Conservation (phyloP, 2,113 vertebrate genomes). For the Strix aluco region DNA sequence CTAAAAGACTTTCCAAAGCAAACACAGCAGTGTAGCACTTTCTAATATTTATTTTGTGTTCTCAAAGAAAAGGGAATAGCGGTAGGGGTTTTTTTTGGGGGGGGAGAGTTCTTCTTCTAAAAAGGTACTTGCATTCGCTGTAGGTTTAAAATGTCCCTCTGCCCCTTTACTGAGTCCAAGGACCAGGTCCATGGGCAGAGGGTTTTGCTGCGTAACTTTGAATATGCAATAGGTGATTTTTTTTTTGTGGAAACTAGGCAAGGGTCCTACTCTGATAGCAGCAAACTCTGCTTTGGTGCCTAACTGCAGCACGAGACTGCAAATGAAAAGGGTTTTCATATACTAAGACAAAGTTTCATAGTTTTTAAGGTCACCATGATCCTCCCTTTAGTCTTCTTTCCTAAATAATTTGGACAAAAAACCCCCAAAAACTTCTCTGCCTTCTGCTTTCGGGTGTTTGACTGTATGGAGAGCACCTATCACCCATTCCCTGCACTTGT, state of each 20-base stretch:
- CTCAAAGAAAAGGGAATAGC: not conserved
- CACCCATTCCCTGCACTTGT: not conserved
- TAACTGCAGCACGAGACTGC: slow-evolving; percentile 35
- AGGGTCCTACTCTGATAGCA: not conserved
- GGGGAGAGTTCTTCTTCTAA: not conserved
- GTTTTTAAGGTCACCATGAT: not conserved
- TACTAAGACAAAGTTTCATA: not conserved
- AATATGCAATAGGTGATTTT: slow-evolving; percentile 48
- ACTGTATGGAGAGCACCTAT: accelerated
- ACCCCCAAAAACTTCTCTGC: not conserved
- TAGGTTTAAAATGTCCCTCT: not conserved
- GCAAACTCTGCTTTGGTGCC: slow-evolving; percentile 24
- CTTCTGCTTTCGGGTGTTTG: not conserved
- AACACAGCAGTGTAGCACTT: slow-evolving; percentile 61
- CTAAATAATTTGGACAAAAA: not conserved
- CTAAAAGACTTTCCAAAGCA: slow-evolving; percentile 62
- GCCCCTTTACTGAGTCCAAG: slow-evolving; percentile 17
- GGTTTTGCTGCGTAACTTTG: slow-evolving; percentile 41
- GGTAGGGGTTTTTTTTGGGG: accelerated
- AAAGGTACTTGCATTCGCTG: not conserved
- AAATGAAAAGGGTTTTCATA: slow-evolving; percentile 51
- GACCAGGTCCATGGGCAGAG: not conserved
- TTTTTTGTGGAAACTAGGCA: slow-evolving; percentile 44
- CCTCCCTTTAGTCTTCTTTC: not conserved
- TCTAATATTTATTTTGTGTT: slow-evolving; percentile 63